Base-by-base conservation (phyloP, 2,888 invertebrate genomes). In the Perdita meconis region DNA sequence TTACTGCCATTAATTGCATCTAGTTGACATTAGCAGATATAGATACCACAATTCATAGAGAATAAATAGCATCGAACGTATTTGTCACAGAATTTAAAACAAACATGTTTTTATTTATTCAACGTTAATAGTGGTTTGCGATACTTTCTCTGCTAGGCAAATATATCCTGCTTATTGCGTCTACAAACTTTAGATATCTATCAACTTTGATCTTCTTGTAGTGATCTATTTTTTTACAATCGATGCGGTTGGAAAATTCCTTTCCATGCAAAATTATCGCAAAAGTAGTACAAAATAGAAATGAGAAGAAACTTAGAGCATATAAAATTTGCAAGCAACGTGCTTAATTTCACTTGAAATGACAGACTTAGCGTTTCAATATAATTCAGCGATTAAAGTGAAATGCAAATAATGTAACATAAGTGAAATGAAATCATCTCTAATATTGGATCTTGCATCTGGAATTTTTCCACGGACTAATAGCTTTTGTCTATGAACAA, bases 391-490 rank as follows among this genome's bases (percentile, higher is more conserved):
- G 26, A 6, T 26, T 13, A 16, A n/a, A 55, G 8, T 36, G 26
- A 44, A 55, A 44, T 13, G 30, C 42, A 40, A 34, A 34, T 16
- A 40, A 16, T 13, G 38, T 22, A 40, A 51, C 30, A 42, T 13
- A 19, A 34, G 22, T 40, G 1, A 34, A 65, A 56, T 34, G 51
- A 12, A 22, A n/a, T 42, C 12, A 44, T 44, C 60, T 34, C 34
- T 34, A 22, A 22, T 12, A 19, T 26, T 26, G 50, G 51, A 53
- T 40, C 12, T 22, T 6, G 30, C 30, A 30, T 30, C 5, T 19
- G 10, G 13, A 19, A 10, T 22, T 26, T n/a, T 38, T 24, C 22
- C 36, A 30, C 59, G 22, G 1, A 5, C 16, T 0, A 60, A 42
- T 26, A 13, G n/a, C 13, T 16, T 19, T 60, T 16, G 12, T 16